Percentiles rank a stretch among this genome's conserved stretches.
These are phyloP conservation scores for Ptychobarbus kaznakovi DNA, from an alignment of 2,797 vertebrate genomes.

Conservation along the genomic window DNA sequence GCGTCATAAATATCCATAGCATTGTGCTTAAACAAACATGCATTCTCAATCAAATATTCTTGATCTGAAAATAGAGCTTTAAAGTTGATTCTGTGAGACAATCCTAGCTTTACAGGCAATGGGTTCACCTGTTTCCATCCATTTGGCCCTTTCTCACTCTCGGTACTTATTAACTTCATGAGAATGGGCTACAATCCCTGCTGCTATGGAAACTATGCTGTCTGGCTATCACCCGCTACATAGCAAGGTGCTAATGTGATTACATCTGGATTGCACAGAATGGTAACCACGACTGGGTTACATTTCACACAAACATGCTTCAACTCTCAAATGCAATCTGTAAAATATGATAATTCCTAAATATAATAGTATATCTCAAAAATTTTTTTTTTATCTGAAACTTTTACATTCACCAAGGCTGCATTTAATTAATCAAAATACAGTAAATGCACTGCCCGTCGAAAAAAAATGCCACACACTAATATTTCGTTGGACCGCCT, in stretches of 20 bases:
- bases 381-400: not conserved
- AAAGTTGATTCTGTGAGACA: not conserved
- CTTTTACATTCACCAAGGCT: not conserved
- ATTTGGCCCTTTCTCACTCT: constrained; percentile 32
- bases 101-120: not conserved
- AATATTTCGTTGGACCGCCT: no score
- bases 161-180: constrained; percentile 37
- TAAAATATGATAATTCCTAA: not conserved
- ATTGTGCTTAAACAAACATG: not conserved
- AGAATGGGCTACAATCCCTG: constrained; percentile 1
- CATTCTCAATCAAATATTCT: not conserved
- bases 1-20: not conserved
- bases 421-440: not conserved
- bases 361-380: not conserved
- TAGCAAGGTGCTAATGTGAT: not conserved
- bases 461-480: no score
- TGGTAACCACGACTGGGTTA: not conserved
- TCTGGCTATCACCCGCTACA: not conserved
- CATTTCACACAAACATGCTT: not conserved
- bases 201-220: not conserved
- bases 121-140: not conserved
- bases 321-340: not conserved
- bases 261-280: not conserved
- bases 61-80: not conserved
- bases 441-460: not conserved